Base-by-base conservation (phyloP, 2,113 vertebrate species). In the Rana temporaria region DNA sequence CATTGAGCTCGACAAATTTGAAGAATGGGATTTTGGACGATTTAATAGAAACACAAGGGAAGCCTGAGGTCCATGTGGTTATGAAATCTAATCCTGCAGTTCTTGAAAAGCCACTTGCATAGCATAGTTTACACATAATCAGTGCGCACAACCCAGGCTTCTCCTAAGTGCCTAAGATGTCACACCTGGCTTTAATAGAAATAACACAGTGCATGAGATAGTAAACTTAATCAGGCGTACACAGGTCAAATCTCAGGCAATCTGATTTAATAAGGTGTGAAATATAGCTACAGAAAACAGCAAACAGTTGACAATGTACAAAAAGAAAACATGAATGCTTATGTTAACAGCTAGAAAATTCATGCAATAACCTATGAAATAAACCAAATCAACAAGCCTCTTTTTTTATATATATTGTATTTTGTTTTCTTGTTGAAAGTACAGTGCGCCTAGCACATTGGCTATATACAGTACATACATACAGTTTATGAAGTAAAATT, bases 101-200 rank as follows among this genome's bases (percentile, higher is more conserved):
- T 34, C 78, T 70, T 69, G 78, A 71, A 75, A 62, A 80, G 78
- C 34, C 78, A 70, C 78, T 80, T 80, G 78, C 67, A 71, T 62
- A 80, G 78, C 78, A 34, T 80, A 80, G 78, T 70, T 80, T 80
- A 80, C 78, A 80, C 78, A 80, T 80, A 80, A 80, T 80, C 78
- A 80, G 66, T n/a, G 66, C 30, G n/a, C 57, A 57, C 65, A 60
- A 69, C 66, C 55, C 78, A 70, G 56, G 53, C 55, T 70, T 80
- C 78, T 80, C 78, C 69, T 56, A 80, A 80, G 78, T 70, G 78
- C 78, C 78, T 80, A 80, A 60, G 56, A 80, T 80, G 78, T 80
- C 78, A 80, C 78, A 80, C 78, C 78, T 80, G 78, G 78, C 78
- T 80, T 80, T 80, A 80, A 80, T 80, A 80, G 78, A 80, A 80